These are phyloP conservation scores for Beroe forskalii DNA, from an alignment of 37 sponge, comb jelly and placozoan genomes.

Conservation along the genomic window DNA sequence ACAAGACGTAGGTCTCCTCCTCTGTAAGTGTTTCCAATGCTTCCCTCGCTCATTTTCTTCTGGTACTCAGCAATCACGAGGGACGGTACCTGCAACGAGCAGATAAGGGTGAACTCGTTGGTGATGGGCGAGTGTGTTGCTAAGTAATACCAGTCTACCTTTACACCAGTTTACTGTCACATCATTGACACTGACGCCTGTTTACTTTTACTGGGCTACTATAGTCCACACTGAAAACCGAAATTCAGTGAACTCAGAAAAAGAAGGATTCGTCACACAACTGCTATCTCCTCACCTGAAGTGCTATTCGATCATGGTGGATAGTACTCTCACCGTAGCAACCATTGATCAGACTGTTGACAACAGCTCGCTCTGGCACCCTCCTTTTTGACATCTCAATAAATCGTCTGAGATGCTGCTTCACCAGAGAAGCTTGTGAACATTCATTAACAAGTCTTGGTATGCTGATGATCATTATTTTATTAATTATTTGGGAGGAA, in stretches of 20 bases:
- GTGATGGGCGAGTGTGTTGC: too few species aligned
- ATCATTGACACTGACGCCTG: too few species aligned
- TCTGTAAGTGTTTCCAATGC: conserved; percentile 20
- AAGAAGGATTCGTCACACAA: too few species aligned
- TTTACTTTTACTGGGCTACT: too few species aligned
- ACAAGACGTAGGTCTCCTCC: conserved; percentile 41
- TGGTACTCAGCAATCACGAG: conserved; percentile 11
- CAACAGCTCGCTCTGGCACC: conserved; percentile 33
- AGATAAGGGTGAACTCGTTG: too few species aligned
- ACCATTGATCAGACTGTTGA: conserved; percentile 33
- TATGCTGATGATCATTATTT: too few species aligned
- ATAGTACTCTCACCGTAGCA: neutral
- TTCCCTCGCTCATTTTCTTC: neutral
- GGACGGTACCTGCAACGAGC: conserved; percentile 33
- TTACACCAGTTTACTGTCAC: too few species aligned
- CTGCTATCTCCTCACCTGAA: conserved; percentile 14
- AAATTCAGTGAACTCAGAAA: too few species aligned
- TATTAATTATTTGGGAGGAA: too few species aligned
- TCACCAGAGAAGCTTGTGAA: neutral
- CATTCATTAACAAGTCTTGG: too few species aligned
- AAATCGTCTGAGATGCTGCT: neutral
- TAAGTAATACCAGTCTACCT: too few species aligned
- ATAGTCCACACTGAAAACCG: too few species aligned
- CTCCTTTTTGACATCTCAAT: neutral
- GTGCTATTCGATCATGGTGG: neutral